These are phyloP conservation scores for Drosophila auraria DNA, from an alignment of 1,140 invertebrate genomes.

Conservation along the genomic window DNA sequence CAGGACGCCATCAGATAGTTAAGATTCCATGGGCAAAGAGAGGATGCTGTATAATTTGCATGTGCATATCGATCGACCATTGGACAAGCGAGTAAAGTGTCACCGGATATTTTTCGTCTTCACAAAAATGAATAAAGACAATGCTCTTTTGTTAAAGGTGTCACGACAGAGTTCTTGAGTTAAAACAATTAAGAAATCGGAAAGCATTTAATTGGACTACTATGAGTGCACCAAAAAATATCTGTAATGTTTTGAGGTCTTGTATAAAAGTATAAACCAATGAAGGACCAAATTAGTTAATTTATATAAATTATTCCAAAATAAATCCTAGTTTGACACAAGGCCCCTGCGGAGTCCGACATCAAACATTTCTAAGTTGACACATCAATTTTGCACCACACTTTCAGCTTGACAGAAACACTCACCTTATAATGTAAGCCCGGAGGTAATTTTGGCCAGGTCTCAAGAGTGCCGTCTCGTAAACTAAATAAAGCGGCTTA, in stretches of 20 bases:
- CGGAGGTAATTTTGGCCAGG: not conserved
- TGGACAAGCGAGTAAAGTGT: slow-evolving; percentile 32
- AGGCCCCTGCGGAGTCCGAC: not conserved
- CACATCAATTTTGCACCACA: slow-evolving; percentile 15
- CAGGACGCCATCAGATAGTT: slow-evolving; percentile 12
- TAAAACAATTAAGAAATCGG: slow-evolving; percentile 38
- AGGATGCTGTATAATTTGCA: slow-evolving; percentile 53
- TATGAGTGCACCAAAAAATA: slow-evolving; percentile 5
- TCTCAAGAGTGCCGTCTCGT: slow-evolving; percentile 2
- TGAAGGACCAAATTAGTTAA: too few species aligned
- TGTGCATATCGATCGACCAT: slow-evolving; percentile 37
- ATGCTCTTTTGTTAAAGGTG: slow-evolving; percentile 24
- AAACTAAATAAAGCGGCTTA: slow-evolving; percentile 34
- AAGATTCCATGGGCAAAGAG: slow-evolving; percentile 9
- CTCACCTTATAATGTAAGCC: slow-evolving; percentile 1
- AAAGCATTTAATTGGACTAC: slow-evolving; percentile 21
- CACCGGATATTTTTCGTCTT: slow-evolving; percentile 23
- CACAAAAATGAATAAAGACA: slow-evolving; percentile 17
- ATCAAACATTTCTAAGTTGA: slow-evolving; percentile 32
- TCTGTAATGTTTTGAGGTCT: not conserved
- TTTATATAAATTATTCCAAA: not conserved
- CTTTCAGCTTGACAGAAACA: not conserved
- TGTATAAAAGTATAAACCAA: too few species aligned
- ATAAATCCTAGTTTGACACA: not conserved
- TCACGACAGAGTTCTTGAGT: slow-evolving; percentile 22